These are phyloP conservation scores for Blera fallax DNA, from an alignment of 2,888 invertebrate species.

Conservation along the genomic window DNA sequence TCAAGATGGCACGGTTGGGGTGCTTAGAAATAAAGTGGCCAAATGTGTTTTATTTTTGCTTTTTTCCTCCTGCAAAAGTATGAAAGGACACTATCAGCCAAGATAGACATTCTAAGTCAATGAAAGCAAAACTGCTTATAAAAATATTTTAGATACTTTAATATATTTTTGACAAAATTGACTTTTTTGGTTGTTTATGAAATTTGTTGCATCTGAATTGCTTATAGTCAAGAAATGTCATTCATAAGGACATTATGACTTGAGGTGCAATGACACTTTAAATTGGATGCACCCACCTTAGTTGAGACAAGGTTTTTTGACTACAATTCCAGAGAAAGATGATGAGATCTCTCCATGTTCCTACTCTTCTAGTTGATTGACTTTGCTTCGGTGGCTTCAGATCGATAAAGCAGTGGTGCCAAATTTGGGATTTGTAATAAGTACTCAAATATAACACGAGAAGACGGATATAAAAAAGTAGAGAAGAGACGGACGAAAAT, in stretches of 20 bases:
- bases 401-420: too few species aligned
- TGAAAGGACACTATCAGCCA: slow-evolving; percentile 15
- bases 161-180: slow-evolving; percentile 51
- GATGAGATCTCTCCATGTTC: too few species aligned
- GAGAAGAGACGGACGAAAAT: too few species aligned
- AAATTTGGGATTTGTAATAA: too few species aligned
- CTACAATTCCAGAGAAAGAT: too few species aligned
- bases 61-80: neutral
- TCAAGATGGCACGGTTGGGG: slow-evolving; percentile 59
- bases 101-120: slow-evolving; percentile 29
- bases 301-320: too few species aligned
- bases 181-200: slow-evolving; percentile 58
- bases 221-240: neutral
- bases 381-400: too few species aligned
- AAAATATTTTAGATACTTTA: slow-evolving; percentile 45
- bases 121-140: slow-evolving; percentile 56
- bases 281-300: too few species aligned
- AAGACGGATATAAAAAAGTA: too few species aligned
- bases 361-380: too few species aligned
- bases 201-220: slow-evolving; percentile 53
- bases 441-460: too few species aligned
- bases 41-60: slow-evolving; percentile 31
- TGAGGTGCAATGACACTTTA: neutral
- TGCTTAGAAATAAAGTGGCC: slow-evolving; percentile 61
- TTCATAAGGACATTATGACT: neutral